phyloP scores from a whole-genome alignment of 2,797 vertebrate genomes.

The Mus minutoides region DNA sequence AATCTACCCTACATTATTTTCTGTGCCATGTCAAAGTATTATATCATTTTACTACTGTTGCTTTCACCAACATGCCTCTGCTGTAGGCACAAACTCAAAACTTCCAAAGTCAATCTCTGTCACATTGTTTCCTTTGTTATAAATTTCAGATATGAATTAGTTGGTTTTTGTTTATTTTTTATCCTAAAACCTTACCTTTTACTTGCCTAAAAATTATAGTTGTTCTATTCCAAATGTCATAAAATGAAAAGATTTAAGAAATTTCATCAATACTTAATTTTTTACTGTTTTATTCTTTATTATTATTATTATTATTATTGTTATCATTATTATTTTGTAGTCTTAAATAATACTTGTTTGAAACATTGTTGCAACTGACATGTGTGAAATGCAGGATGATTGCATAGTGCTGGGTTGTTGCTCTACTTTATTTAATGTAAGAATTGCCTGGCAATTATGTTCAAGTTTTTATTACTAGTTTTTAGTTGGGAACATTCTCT shows the following conservation, averaged over 20 bases:
- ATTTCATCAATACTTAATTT: neutral
- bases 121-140: slow-evolving; percentile 13
- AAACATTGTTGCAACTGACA: slow-evolving; percentile 48
- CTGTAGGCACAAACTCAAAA: slow-evolving; percentile 1
- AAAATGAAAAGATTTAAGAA: neutral
- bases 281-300: neutral
- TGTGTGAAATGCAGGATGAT: neutral
- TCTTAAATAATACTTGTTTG: neutral
- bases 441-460: neutral
- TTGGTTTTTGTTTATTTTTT: slow-evolving; percentile 8
- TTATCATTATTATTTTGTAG: neutral
- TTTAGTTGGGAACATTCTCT: neutral
- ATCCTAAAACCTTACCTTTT: neutral
- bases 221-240: slow-evolving; percentile 20
- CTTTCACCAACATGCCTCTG: neutral
- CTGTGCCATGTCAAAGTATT: neutral
- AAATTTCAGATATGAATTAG: slow-evolving; percentile 33
- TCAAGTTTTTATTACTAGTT: neutral
- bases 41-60: slow-evolving; percentile 15
- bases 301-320: too few relatives aligned
- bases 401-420: neutral
- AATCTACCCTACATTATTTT: neutral
- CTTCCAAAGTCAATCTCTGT: slow-evolving; percentile 16
- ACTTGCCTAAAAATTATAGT: slow-evolving; percentile 34
- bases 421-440: slow-evolving; percentile 15